Base-by-base conservation (phyloP, 2,797 vertebrate genomes). In the Oceanodroma leucorhoa region DNA sequence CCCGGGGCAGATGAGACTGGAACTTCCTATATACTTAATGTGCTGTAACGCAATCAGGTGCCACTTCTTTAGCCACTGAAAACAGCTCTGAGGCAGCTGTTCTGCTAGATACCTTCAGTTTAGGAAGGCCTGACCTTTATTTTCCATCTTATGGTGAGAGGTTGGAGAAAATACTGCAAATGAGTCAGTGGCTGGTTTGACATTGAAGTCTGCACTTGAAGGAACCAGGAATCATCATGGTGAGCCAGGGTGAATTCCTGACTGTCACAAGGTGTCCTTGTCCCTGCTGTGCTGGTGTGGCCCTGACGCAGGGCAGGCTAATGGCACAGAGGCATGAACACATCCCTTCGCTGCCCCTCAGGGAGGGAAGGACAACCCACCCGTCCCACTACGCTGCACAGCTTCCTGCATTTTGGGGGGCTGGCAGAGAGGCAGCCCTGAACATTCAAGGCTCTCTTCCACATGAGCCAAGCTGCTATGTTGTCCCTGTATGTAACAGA, bases 301-400 rank as follows among this genome's bases (percentile, higher is more conserved):
- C 34, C 51, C 19, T 71, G 18, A 32, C 2, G 1, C 7, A 16
- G 14, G 29, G 17, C 29, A 15, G 10, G 12, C 10, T 75, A 32
- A 20, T 8, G 32, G 23, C n/a, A 66, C 38, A 58, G 70, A 38
- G 5, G 4, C 7, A 29, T 5, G 24, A 48, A 14, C 9, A 6
- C 4, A 14, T 9, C 9, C 34, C 14, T 36, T 55, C 9, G 5
- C 24, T 29, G n/a, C 19, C 34, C 40, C 18, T 55, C 1, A 0
- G 27, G 14, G 9, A n/a, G 27, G 7, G 18, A 60, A 61, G 8
- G 34, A 19, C 2, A 2, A 19, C 10, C 51, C 7, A 3, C 6
- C 27, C 29, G 23, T 9, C 4, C 54, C 17, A 10, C 21, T 45
- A 22, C 0, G 0, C 24, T 40, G 23, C 38, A 29, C 15, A 12